A percentile compares a stretch with the other conserved stretches of the same genome.
These are phyloP conservation scores for Coccyzus lansbergi DNA, from an alignment of 2,797 vertebrate species.

Conservation along the genomic window DNA sequence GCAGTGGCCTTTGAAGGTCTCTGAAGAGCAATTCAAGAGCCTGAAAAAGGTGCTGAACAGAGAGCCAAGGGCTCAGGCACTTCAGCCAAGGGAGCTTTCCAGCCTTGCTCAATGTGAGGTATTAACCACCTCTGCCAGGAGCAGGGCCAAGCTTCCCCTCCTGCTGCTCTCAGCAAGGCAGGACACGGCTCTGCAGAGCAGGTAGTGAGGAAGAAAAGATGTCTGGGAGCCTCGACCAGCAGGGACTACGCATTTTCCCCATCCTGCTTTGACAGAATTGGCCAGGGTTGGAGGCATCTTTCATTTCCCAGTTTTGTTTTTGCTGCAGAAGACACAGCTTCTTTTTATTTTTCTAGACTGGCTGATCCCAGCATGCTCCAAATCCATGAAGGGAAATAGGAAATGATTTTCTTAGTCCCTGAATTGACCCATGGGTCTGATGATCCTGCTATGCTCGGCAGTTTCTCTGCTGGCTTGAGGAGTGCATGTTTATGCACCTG, in stretches of 20 bases:
- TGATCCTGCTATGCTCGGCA: constrained; percentile 61
- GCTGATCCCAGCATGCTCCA: constrained; percentile 60
- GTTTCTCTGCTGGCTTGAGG: constrained; percentile 57
- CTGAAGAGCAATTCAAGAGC: constrained; percentile 19
- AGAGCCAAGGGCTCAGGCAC: background rate
- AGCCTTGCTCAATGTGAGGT: background rate
- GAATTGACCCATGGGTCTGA: constrained; percentile 56
- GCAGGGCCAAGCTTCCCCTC: background rate
- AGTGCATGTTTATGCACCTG: constrained; percentile 63
- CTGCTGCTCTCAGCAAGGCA: background rate
- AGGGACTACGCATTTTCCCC: background rate
- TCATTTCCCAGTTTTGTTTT: constrained; percentile 62
- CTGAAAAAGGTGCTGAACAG: background rate
- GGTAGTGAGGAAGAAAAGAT: background rate
- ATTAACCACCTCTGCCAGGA: background rate
- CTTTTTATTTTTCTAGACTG: constrained; percentile 67
- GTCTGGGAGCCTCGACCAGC: fast-evolving
- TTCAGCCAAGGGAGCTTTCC: background rate
- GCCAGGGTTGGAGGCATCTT: constrained; percentile 39
- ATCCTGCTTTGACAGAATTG: constrained; percentile 28
- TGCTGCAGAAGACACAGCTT: constrained; percentile 51
- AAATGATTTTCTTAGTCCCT: constrained; percentile 70
- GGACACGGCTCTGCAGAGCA: background rate
- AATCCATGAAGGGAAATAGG: constrained; percentile 65
- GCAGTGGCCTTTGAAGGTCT: constrained; percentile 9